Evolutionary conservation across 2,113 vertebrate genomes (phyloP).

Genomic region (Oreotrochilus melanogaster): DNA sequence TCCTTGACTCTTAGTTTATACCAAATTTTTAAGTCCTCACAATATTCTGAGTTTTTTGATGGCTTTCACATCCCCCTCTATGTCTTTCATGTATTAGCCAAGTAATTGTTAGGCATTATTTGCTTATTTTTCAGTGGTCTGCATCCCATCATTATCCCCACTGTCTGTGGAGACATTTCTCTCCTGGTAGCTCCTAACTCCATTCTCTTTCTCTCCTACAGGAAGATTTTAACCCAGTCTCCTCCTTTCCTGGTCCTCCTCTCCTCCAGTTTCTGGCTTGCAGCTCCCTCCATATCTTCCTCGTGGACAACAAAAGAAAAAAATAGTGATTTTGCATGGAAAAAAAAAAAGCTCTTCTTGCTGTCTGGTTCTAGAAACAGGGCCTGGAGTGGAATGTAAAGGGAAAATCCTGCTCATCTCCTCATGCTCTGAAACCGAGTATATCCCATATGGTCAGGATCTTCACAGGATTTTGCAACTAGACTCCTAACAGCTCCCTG

Average conservation of each 20-base stretch:
- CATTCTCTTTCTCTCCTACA: not conserved
- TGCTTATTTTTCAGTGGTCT: not conserved
- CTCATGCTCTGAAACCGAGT: not conserved
- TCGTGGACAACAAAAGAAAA: not conserved
- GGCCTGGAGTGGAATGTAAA: not conserved
- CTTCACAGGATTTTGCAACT: conserved; percentile 57
- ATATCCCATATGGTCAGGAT: conserved; percentile 52
- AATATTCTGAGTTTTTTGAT: not conserved
- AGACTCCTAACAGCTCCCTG: conserved; percentile 48
- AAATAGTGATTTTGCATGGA: not conserved
- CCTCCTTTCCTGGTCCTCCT: not conserved
- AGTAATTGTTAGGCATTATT: fast-evolving
- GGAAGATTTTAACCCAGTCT: not conserved
- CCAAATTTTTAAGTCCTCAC: not conserved
- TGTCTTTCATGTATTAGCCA: not conserved
- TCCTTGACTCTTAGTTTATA: not conserved
- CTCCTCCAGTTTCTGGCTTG: not conserved
- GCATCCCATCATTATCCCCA: not conserved
- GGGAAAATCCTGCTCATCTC: conserved; percentile 25
- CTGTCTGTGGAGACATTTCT: not conserved
- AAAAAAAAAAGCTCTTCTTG: not conserved
- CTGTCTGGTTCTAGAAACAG: not conserved
- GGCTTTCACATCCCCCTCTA: not conserved
- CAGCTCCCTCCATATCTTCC: not conserved
- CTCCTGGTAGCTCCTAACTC: not conserved